Conservation (phyloP, 2,888 invertebrate species). For the Brenthis hecate region DNA sequence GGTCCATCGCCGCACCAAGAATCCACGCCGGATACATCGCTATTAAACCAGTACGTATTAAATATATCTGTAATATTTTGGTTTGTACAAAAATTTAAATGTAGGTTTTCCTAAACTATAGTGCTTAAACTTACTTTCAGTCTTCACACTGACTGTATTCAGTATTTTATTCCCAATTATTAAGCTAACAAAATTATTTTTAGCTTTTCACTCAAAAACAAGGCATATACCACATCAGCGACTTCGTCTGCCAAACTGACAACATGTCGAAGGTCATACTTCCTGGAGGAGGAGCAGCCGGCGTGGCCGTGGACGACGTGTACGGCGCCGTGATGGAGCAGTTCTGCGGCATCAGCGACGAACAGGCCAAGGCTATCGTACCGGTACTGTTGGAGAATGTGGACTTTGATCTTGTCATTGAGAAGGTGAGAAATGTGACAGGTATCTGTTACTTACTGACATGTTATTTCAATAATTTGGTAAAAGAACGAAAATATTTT, state of each 20-base stretch:
- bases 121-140: no score
- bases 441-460: no score
- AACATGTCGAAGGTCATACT: conserved; percentile 54
- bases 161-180: not conserved
- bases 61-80: not conserved
- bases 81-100: no score
- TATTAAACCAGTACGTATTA: conserved; percentile 60
- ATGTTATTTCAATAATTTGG: no score
- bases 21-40: conserved; percentile 60
- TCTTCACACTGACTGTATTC: no score
- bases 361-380: conserved; percentile 62
- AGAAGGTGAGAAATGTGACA: conserved; percentile 52
- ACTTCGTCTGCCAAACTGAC: conserved; percentile 61
- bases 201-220: conserved; percentile 58
- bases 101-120: no score
- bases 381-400: conserved; percentile 69
- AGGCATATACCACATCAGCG: conserved; percentile 52
- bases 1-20: conserved; percentile 69
- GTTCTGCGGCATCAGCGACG: conserved; percentile 72
- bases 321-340: conserved; percentile 65
- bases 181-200: conserved; percentile 5
- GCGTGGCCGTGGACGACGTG: conserved; percentile 60
- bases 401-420: conserved; percentile 62
- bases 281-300: conserved; percentile 52
- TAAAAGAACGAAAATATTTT: no score